These are phyloP conservation scores for Aphelinus certus DNA, from an alignment of 1,140 invertebrate genomes.

Conservation along the genomic window DNA sequence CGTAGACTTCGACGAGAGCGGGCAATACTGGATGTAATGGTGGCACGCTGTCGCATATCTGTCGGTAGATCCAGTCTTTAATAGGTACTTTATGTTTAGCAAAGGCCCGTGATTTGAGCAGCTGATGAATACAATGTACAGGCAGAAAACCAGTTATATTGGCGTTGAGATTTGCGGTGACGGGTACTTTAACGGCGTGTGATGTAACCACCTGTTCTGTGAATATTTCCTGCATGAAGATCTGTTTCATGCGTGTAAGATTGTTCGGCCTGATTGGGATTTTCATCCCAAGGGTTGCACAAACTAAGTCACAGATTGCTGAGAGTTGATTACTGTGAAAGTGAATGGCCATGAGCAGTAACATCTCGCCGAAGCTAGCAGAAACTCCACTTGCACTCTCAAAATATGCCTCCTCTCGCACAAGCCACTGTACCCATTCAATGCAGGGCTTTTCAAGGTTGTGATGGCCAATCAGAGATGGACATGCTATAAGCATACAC, in stretches of 20 bases:
- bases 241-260: slow-evolving; percentile 90
- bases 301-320: slow-evolving; percentile 92
- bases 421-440: slow-evolving; percentile 94
- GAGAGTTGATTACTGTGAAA: slow-evolving; percentile 94
- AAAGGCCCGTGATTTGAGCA: slow-evolving; percentile 94
- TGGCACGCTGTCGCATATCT: slow-evolving; percentile 86
- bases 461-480: slow-evolving; percentile 81
- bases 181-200: slow-evolving; percentile 95
- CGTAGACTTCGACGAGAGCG: slow-evolving; percentile 93
- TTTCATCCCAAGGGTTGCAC: slow-evolving; percentile 94
- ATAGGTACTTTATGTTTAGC: slow-evolving; percentile 95
- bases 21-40: slow-evolving; percentile 94
- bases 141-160: slow-evolving; percentile 92
- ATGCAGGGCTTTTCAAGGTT: slow-evolving; percentile 89
- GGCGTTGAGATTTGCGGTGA: slow-evolving; percentile 89
- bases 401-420: slow-evolving; percentile 88
- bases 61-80: slow-evolving; percentile 94
- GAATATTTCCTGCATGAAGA: slow-evolving; percentile 97
- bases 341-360: slow-evolving; percentile 95
- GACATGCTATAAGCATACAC: slow-evolving; percentile 95
- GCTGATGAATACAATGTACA: slow-evolving; percentile 96
- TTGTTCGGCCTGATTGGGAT: slow-evolving; percentile 91
- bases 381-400: slow-evolving; percentile 81
- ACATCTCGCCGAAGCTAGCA: slow-evolving; percentile 94
- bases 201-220: slow-evolving; percentile 96